Conservation (phyloP, 2,113 vertebrate genomes). For the Thymallus thymallus region DNA sequence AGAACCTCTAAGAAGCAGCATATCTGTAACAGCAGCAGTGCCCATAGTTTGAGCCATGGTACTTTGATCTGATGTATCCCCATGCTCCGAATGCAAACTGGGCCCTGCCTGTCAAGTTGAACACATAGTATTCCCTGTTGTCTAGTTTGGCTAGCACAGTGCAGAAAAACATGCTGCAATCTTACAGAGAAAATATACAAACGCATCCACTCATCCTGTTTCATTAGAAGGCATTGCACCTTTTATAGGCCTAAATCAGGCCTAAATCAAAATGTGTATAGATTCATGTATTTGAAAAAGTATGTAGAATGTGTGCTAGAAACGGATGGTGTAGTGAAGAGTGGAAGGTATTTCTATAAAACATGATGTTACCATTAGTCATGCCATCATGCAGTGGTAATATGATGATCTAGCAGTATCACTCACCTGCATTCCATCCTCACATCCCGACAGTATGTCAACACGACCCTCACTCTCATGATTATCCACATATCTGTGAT, state of each 20-base stretch:
- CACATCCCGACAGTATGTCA: not conserved
- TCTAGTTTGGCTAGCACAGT: not conserved
- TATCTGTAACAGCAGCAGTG: conserved; percentile 11
- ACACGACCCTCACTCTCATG: not conserved
- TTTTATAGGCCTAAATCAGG: not conserved
- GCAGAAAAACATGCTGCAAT: not conserved
- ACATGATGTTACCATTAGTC: too few relatives aligned
- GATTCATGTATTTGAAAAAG: not conserved
- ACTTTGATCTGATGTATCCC: conserved; percentile 39
- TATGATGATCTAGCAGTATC: not conserved
- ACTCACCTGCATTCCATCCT: not conserved
- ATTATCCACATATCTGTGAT: not conserved
- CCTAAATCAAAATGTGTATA: not conserved
- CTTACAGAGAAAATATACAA: not conserved
- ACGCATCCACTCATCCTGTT: not conserved
- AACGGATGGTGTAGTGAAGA: too few relatives aligned
- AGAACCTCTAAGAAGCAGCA: not conserved
- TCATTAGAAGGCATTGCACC: not conserved
- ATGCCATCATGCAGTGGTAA: too few relatives aligned
- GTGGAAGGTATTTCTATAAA: too few relatives aligned
- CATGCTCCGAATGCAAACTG: conserved; percentile 33
- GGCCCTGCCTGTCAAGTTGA: not conserved
- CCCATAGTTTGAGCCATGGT: conserved; percentile 13
- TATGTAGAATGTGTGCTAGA: too few relatives aligned
- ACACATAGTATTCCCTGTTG: not conserved